These are phyloP conservation scores for Aphis craccivora DNA, from an alignment of 1,140 invertebrate species.

Conservation along the genomic window DNA sequence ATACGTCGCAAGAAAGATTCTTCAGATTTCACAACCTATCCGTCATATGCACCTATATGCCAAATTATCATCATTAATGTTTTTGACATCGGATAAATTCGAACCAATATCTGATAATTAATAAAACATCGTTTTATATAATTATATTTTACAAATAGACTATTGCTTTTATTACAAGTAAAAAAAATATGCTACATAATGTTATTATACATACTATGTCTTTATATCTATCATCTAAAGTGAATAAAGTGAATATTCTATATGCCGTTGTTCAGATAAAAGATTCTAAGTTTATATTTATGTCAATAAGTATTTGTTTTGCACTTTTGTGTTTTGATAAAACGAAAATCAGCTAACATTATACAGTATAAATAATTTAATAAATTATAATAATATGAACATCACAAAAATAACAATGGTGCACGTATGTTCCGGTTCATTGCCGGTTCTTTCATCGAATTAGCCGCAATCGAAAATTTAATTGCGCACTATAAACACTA, in stretches of 20 bases:
- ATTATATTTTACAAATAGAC: too few species aligned
- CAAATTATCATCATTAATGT: too few species aligned
- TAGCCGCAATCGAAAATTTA: not conserved
- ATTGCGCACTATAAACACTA: not conserved
- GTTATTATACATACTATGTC: not conserved
- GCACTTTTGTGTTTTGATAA: not conserved
- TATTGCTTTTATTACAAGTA: too few species aligned
- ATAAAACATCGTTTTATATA: too few species aligned
- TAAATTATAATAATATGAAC: not conserved
- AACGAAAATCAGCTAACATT: not conserved
- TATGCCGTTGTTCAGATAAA: not conserved
- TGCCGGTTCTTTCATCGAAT: not conserved
- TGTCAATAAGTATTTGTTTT: not conserved
- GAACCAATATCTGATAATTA: too few species aligned
- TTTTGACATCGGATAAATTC: too few species aligned
- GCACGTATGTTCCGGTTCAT: constrained; percentile 9
- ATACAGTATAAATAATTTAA: not conserved
- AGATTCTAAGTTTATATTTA: not conserved
- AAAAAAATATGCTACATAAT: too few species aligned
- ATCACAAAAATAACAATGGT: not conserved
- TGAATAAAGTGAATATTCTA: not conserved
- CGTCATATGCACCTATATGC: too few species aligned
- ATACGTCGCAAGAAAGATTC: too few species aligned
- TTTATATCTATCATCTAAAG: not conserved
- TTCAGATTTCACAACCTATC: too few species aligned